These are phyloP conservation scores for Dione vanillae DNA, from an alignment of 2,888 invertebrate genomes.

Conservation along the genomic window DNA sequence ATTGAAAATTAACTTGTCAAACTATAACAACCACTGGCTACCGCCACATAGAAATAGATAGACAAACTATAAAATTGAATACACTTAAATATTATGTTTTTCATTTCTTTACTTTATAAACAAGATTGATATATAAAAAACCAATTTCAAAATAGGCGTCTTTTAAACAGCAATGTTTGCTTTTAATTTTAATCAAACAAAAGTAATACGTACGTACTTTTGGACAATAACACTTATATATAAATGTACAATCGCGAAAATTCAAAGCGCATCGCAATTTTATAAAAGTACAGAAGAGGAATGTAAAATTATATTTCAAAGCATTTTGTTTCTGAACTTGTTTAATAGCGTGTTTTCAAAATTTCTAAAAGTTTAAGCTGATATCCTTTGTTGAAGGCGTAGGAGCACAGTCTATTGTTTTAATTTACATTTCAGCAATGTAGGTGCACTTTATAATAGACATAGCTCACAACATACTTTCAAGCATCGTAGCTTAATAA, in stretches of 20 bases:
- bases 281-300: background rate
- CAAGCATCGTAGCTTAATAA: no score
- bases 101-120: no score
- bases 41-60: no score
- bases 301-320: background rate
- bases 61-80: no score
- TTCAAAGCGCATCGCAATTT: background rate
- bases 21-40: no score
- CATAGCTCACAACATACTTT: no score
- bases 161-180: no score
- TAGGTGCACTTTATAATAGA: background rate
- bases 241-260: background rate
- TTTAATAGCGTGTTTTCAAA: background rate
- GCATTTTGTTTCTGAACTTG: background rate
- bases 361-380: background rate
- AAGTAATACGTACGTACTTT: no score
- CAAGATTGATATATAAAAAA: no score
- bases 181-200: no score
- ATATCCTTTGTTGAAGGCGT: conserved; percentile 2
- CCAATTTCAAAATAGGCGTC: no score
- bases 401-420: background rate
- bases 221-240: background rate
- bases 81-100: background rate
- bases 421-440: background rate
- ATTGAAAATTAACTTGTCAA: no score